phyloP scores from a whole-genome alignment of 23 tunicate genomes.

The Halocynthia aurantium region DNA sequence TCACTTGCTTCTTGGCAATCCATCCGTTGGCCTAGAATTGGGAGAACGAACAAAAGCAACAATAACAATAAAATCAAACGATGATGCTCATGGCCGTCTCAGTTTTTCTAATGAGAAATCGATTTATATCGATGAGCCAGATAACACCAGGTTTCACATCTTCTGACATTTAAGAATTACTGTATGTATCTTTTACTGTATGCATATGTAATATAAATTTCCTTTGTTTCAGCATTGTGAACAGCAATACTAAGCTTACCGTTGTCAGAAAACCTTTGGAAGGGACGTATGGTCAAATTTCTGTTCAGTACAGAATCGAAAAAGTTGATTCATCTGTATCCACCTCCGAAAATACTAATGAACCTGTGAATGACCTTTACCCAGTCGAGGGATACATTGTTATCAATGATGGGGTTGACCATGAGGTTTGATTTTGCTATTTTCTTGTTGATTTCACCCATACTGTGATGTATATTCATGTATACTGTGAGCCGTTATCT shows the following conservation, averaged over 20 bases:
- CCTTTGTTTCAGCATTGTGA: slow-evolving; percentile 17
- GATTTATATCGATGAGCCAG: slow-evolving; percentile 54
- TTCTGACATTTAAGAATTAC: not conserved
- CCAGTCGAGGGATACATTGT: slow-evolving; percentile 49
- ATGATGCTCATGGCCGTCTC: slow-evolving; percentile 80
- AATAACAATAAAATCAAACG: slow-evolving; percentile 52
- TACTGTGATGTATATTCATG: too few species aligned
- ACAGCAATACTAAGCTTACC: slow-evolving; percentile 26
- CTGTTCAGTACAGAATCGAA: slow-evolving; percentile 41
- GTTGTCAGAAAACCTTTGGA: slow-evolving; percentile 42
- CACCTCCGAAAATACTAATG: not conserved
- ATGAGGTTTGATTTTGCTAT: slow-evolving; percentile 21
- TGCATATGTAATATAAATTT: not conserved
- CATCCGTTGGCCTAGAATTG: slow-evolving; percentile 53
- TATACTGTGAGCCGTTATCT: too few species aligned
- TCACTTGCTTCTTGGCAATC: slow-evolving; percentile 62
- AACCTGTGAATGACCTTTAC: slow-evolving; percentile 27
- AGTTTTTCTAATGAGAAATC: slow-evolving; percentile 27
- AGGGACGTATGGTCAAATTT: slow-evolving; percentile 58
- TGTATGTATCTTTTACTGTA: not conserved
- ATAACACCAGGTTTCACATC: slow-evolving; percentile 24
- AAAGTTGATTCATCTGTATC: not conserved
- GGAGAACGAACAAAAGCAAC: slow-evolving; percentile 39
- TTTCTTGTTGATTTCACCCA: too few species aligned
- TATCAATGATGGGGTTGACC: slow-evolving; percentile 45